phyloP scores from a whole-genome alignment of 2,113 vertebrate genomes.

The Lutjanus erythropterus region DNA sequence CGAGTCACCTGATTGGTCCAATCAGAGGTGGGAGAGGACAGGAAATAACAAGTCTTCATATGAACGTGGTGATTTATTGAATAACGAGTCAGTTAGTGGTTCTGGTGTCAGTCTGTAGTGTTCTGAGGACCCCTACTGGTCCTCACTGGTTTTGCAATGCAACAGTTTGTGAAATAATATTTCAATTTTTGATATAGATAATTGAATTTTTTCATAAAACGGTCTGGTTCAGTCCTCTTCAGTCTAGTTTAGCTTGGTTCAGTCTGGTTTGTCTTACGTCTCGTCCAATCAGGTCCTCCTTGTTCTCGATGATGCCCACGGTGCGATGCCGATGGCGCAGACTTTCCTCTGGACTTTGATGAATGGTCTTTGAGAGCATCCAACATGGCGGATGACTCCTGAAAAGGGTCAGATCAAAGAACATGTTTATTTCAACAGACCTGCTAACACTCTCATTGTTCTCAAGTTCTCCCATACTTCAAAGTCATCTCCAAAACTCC shows the following conservation, averaged over 20 bases:
- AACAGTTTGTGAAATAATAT: no score
- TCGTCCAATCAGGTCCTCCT: slow-evolving; percentile 94
- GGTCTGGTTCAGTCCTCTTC: neutral
- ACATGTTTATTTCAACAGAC: no score
- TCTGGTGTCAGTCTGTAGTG: neutral
- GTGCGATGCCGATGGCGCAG: slow-evolving; percentile 95
- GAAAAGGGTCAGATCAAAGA: slow-evolving; percentile 23
- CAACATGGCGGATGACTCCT: slow-evolving; percentile 97
- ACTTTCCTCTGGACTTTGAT: slow-evolving; percentile 96
- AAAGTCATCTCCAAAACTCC: no score
- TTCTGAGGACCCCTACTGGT: no score
- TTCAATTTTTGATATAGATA: no score
- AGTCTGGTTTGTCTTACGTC: slow-evolving; percentile 87
- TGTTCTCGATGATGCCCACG: slow-evolving; percentile 98
- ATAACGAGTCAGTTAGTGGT: neutral
- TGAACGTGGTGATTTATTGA: no score
- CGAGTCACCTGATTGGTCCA: slow-evolving; percentile 87
- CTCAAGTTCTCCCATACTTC: no score
- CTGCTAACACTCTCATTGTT: no score
- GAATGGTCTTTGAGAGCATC: slow-evolving; percentile 98
- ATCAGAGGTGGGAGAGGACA: neutral
- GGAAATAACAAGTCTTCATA: neutral
- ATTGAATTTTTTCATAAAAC: no score
- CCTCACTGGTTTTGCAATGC: no score
- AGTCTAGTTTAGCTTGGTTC: neutral